Conservation (phyloP, 2,888 invertebrate genomes). For the Tipula vernalis region DNA sequence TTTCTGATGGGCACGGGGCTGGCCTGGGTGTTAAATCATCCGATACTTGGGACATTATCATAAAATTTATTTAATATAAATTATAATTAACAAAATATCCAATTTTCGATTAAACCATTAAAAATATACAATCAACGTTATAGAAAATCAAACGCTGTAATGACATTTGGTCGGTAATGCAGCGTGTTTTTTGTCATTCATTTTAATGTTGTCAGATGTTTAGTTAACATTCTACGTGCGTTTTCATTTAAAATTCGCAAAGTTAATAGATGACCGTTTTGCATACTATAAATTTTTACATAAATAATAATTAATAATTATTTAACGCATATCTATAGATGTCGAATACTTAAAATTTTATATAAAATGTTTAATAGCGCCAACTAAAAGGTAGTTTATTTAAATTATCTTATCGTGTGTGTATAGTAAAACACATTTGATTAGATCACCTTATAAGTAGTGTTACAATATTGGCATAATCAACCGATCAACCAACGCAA, state of each 20-base stretch:
- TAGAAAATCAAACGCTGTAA: not conserved
- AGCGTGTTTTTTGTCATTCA: not conserved
- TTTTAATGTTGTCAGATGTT: not conserved
- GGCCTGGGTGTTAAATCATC: not conserved
- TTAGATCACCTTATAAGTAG: not conserved
- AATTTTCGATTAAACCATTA: not conserved
- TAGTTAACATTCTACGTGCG: not conserved
- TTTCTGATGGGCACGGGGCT: not conserved
- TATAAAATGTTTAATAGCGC: too few species aligned
- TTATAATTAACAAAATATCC: not conserved
- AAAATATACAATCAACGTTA: not conserved
- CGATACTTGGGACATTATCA: not conserved
- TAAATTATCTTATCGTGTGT: too few species aligned
- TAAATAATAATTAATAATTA: too few species aligned
- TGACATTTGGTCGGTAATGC: not conserved
- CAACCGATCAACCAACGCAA: not conserved
- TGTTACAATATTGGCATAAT: not conserved
- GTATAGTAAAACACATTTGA: not conserved
- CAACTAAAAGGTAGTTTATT: too few species aligned
- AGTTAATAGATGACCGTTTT: not conserved
- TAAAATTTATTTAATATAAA: not conserved
- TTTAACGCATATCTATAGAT: too few species aligned
- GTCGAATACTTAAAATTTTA: too few species aligned
- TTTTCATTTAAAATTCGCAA: not conserved
- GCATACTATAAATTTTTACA: too few species aligned